Base-by-base conservation (phyloP, 2,888 invertebrate species). In the Heterodera filipjevi region DNA sequence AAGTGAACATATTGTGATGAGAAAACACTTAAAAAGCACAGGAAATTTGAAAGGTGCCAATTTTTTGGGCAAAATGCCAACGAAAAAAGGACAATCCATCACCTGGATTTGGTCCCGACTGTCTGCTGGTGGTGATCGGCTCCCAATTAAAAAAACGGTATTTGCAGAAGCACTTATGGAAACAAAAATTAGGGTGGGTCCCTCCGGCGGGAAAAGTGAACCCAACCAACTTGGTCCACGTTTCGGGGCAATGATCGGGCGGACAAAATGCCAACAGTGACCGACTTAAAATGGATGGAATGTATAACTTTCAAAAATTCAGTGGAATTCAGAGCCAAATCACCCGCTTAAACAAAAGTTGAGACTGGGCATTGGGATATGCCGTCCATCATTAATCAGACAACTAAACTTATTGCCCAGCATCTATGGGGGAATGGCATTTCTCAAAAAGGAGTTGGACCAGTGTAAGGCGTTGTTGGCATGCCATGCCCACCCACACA, bases 71-170 rank as follows among this genome's bases (percentile, higher is more conserved):
- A 49, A 49, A 49, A 49, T 49, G 49, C 49, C 49, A 66, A 32
- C 5, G n/a, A 3, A 32, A 66, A 12, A 27, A 6, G 66, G 14
- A 12, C n/a, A 66, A 32, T 14, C 22, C n/a, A 3, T 19, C 14
- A 66, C 66, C 27, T 66, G 91, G 91, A 84, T 91, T 91, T 68
- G 91, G 91, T 73, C 87, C 87, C 3, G 87, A 86, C 8, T 89
- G 88, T 49, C 90, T 89, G 27, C 76, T 72, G 3, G 87, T 87
- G 19, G 78, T 81, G n/a, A 77, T 81, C 35, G 86, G 84, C n/a
- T 85, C 85, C 10, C 90, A 89, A 30, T 91, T 91, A 84, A 91
- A 92, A 77, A 92, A 90, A 80, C 89, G 89, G 86, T 91, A 92
- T 73, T 87, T 89, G 84, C 87, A 87, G 44, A 80, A 82, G 19